phyloP scores from a whole-genome alignment of 2,797 vertebrate species.

The Limnodromus scolopaceus region DNA sequence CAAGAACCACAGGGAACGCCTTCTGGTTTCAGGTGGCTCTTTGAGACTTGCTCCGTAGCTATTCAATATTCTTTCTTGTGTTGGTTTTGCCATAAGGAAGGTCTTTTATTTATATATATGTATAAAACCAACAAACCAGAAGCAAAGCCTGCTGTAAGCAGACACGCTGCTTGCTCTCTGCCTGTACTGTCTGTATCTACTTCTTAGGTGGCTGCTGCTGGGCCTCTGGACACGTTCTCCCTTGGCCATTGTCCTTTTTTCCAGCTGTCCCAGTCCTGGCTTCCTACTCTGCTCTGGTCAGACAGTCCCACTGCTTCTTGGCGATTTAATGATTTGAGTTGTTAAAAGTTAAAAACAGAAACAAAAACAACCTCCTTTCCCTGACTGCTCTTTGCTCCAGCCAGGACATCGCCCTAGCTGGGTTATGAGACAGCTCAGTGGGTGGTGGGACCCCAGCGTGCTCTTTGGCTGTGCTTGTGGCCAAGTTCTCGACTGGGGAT shows the following conservation, averaged over 20 bases:
- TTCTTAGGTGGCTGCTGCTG: background rate
- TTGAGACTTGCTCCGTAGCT: accelerated
- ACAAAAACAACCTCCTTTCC: background rate
- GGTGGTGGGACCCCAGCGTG: accelerated
- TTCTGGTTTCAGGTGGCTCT: background rate
- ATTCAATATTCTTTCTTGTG: background rate
- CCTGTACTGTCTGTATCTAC: background rate
- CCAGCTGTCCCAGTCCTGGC: background rate
- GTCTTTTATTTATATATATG: background rate
- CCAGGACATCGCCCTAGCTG: accelerated
- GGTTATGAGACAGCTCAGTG: accelerated
- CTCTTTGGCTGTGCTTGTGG: background rate
- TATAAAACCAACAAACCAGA: background rate
- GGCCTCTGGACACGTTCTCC: accelerated
- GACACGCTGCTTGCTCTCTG: background rate
- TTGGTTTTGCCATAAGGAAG: background rate
- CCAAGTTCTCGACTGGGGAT: accelerated
- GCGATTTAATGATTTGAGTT: background rate
- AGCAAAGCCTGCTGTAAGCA: background rate
- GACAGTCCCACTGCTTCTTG: background rate
- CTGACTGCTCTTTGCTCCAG: accelerated
- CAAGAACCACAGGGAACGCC: accelerated
- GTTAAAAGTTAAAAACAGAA: background rate
- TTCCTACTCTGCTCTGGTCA: background rate
- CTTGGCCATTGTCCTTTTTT: accelerated